A percentile compares a stretch with the other conserved stretches of the same genome.
Conservation (phyloP, 2,113 vertebrate species). For the Benitochromis conjunctus region DNA sequence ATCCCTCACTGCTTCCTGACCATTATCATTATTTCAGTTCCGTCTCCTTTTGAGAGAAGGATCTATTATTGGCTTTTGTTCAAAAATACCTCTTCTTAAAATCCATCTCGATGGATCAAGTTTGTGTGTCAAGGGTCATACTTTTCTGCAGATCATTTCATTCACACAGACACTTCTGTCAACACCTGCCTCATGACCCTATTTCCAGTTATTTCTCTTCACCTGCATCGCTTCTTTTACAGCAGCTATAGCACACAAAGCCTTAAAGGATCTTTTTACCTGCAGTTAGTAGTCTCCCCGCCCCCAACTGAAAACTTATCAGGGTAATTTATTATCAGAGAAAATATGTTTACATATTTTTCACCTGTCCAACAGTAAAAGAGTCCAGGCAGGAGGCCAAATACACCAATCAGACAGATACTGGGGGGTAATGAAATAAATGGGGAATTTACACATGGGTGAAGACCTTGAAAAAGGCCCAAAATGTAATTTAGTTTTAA, state of each 20-base stretch:
- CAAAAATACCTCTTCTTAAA: neutral
- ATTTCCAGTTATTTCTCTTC: neutral
- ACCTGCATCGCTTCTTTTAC: neutral
- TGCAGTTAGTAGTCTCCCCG: neutral
- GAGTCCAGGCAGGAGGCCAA: neutral
- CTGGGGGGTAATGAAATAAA: neutral
- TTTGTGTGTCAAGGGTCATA: neutral
- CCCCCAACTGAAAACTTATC: neutral
- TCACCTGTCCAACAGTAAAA: neutral
- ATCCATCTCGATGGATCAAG: neutral
- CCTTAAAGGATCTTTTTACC: neutral
- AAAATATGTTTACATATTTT: neutral
- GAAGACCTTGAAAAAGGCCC: neutral
- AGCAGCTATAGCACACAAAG: neutral
- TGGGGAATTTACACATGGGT: neutral
- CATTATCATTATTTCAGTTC: neutral
- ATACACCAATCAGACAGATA: neutral
- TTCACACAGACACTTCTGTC: neutral
- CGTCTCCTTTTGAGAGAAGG: neutral
- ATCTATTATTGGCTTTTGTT: neutral
- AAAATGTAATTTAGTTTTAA: neutral
- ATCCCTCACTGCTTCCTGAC: neutral
- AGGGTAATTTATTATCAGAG: neutral
- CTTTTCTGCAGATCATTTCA: neutral
- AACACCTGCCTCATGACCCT: neutral